Evolutionary conservation across 2,888 invertebrate species (phyloP).

Genomic region (Drosophila anomelani): DNA sequence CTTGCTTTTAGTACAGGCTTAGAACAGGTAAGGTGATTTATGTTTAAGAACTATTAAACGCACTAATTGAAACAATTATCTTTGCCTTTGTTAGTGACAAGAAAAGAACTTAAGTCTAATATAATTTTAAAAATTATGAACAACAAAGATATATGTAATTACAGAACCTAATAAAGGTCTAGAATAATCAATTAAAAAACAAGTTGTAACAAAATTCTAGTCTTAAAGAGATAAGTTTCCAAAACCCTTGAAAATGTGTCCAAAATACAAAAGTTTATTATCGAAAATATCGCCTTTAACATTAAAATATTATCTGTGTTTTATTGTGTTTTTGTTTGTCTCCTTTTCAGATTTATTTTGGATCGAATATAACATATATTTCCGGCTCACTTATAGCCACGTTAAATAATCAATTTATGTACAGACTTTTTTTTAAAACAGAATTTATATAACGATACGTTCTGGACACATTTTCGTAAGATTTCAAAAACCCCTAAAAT

Average conservation of each 20-base stretch:
- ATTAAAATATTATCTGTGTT: too few relatives aligned
- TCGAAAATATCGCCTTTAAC: not conserved
- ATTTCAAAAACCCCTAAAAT: not conserved
- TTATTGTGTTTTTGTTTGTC: not conserved
- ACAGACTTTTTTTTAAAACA: not conserved
- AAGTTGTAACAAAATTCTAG: not conserved
- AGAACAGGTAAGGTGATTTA: slow-evolving; percentile 1
- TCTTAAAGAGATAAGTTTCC: fast-evolving
- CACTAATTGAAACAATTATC: slow-evolving; percentile 8
- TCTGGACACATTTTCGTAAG: not conserved
- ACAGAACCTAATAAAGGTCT: too few relatives aligned
- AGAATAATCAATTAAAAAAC: not conserved
- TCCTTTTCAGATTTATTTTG: not conserved
- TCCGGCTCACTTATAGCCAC: not conserved
- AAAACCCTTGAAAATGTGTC: not conserved
- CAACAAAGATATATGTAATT: not conserved
- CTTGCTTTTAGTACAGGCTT: slow-evolving; percentile 8
- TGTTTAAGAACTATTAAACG: slow-evolving; percentile 18
- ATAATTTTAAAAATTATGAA: not conserved
- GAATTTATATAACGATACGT: not conserved
- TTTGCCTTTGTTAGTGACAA: not conserved
- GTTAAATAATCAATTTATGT: not conserved
- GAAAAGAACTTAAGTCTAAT: too few relatives aligned
- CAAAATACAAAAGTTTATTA: not conserved
- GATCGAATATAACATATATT: not conserved